These are phyloP conservation scores for Oophaga pumilio DNA, from an alignment of 2,113 vertebrate species.

Conservation along the genomic window DNA sequence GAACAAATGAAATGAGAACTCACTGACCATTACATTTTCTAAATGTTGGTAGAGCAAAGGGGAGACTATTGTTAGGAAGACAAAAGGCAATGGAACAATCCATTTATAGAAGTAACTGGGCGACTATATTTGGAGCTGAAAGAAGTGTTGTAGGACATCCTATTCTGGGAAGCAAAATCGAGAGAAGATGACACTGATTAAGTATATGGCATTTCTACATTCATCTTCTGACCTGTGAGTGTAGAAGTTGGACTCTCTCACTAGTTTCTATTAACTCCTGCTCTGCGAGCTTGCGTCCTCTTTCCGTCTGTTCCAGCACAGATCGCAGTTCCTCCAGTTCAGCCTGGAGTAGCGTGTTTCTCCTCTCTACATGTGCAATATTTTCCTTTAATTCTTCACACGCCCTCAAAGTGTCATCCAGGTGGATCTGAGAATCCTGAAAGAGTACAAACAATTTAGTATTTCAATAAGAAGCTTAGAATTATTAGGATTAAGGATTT, in stretches of 20 bases:
- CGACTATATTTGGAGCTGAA: slow-evolving; percentile 44
- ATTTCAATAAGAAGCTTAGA: background rate
- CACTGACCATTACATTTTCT: background rate
- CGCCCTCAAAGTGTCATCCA: slow-evolving; percentile 71
- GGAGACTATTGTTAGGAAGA: slow-evolving; percentile 43
- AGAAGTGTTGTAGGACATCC: background rate
- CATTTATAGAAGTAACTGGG: slow-evolving; percentile 17
- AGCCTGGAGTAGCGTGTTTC: slow-evolving; percentile 76
- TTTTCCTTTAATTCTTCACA: slow-evolving; percentile 86
- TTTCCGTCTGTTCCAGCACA: slow-evolving; percentile 79
- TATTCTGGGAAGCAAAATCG: slow-evolving; percentile 25
- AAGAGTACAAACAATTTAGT: background rate
- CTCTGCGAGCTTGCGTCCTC: slow-evolving; percentile 80
- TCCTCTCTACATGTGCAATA: slow-evolving; percentile 74
- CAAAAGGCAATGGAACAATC: slow-evolving; percentile 35
- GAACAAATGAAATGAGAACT: slow-evolving; percentile 5
- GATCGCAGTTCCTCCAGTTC: slow-evolving; percentile 84
- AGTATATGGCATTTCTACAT: background rate
- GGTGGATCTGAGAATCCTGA: slow-evolving; percentile 81
- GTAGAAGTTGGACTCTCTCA: slow-evolving; percentile 87
- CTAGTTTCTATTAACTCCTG: slow-evolving; percentile 84
- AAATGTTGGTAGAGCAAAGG: background rate
- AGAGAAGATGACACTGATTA: slow-evolving; percentile 10
- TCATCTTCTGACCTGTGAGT: slow-evolving; percentile 76
- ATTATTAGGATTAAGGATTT: background rate